Evolutionary conservation across 1,140 invertebrate genomes (phyloP).

Genomic region (Ceratina japonica): DNA sequence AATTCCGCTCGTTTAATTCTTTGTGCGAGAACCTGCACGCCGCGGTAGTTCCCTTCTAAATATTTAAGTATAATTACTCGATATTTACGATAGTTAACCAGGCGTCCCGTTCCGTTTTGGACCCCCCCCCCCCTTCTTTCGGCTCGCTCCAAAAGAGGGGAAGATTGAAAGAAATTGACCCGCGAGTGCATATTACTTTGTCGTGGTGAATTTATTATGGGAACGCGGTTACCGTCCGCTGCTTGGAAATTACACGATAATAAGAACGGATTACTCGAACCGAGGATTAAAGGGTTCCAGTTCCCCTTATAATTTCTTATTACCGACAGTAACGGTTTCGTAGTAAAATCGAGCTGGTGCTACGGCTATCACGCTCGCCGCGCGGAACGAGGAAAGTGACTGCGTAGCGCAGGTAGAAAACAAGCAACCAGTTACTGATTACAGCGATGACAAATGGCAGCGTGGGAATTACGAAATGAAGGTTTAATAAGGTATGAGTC

Average conservation of each 20-base stretch:
- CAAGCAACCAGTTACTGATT: slow-evolving; percentile 55
- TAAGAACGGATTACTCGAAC: too few relatives aligned
- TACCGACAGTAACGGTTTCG: too few relatives aligned
- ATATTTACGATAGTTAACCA: slow-evolving; percentile 23
- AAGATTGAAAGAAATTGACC: too few relatives aligned
- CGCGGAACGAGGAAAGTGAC: background rate
- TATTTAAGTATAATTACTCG: slow-evolving; percentile 44
- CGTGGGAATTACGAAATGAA: slow-evolving; percentile 70
- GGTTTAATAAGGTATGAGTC: slow-evolving; percentile 72
- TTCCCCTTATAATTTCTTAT: too few relatives aligned
- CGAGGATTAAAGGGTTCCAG: too few relatives aligned
- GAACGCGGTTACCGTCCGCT: too few relatives aligned
- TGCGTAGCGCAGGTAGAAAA: slow-evolving; percentile 9
- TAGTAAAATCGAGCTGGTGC: background rate
- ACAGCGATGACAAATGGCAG: slow-evolving; percentile 67
- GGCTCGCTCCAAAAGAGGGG: too few relatives aligned
- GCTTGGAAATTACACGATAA: too few relatives aligned
- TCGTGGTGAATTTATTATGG: too few relatives aligned
- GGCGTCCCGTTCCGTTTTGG: background rate
- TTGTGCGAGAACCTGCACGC: background rate
- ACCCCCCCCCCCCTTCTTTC: too few relatives aligned
- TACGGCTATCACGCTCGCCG: background rate
- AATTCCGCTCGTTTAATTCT: slow-evolving; percentile 36
- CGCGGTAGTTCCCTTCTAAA: background rate
- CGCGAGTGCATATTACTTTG: too few relatives aligned